Conservation (phyloP, 2,113 vertebrate species). For the Pachyramphus minor region DNA sequence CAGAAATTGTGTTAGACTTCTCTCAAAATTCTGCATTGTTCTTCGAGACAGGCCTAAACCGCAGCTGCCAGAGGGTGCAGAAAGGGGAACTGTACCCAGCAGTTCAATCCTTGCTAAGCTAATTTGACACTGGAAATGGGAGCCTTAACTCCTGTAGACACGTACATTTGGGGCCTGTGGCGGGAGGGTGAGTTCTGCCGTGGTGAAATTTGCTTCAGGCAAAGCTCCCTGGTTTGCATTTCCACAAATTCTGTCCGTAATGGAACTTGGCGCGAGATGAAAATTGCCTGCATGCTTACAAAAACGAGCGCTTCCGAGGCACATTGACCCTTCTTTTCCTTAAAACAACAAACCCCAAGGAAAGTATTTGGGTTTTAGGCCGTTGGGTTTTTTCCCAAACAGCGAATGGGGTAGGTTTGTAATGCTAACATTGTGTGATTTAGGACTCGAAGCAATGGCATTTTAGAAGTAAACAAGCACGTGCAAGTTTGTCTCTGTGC, state of each 20-base stretch:
- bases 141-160: neutral
- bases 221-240: neutral
- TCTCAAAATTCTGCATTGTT: neutral
- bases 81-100: neutral
- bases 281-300: neutral
- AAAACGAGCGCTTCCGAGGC: neutral
- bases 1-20: neutral
- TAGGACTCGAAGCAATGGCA: neutral
- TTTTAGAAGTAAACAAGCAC: constrained; percentile 24
- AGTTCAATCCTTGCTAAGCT: neutral
- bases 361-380: constrained; percentile 3
- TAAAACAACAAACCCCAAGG: constrained; percentile 23
- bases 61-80: neutral
- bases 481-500: neutral
- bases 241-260: neutral
- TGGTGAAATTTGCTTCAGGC: neutral
- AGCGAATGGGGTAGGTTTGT: neutral
- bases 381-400: neutral
- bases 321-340: neutral
- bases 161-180: neutral
- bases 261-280: neutral
- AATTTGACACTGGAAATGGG: neutral
- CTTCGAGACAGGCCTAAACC: neutral
- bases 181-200: neutral
- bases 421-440: neutral